These are phyloP conservation scores for Parus major DNA, from an alignment of 2,113 vertebrate species.

Conservation along the genomic window DNA sequence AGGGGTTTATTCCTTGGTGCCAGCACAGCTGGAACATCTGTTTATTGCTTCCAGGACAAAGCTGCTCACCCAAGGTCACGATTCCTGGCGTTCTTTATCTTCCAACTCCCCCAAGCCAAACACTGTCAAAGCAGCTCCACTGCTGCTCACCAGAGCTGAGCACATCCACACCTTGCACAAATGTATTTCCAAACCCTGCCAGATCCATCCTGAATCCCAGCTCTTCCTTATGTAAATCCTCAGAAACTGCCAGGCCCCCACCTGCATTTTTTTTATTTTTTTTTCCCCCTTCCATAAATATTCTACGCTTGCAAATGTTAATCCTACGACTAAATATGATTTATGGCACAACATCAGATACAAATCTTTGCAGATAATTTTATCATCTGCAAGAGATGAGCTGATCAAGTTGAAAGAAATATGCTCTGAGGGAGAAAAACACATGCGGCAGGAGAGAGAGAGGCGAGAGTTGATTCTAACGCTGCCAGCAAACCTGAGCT, in stretches of 20 bases:
- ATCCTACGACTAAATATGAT: conserved; percentile 22
- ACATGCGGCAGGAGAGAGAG: background rate
- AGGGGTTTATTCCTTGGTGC: background rate
- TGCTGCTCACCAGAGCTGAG: background rate
- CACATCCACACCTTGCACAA: background rate
- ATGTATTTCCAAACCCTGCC: background rate
- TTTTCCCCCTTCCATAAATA: background rate
- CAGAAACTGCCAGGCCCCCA: background rate
- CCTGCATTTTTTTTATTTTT: background rate
- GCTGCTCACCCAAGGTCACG: background rate
- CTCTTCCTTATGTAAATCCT: background rate
- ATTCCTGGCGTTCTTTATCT: background rate
- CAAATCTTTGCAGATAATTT: conserved; percentile 46
- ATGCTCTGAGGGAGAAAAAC: background rate
- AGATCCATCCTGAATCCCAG: background rate
- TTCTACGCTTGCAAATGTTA: conserved; percentile 25
- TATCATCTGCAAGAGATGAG: conserved; percentile 49
- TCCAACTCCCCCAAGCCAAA: background rate
- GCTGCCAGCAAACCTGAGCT: conserved; percentile 21
- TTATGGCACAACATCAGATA: conserved; percentile 28
- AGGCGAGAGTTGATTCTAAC: conserved; percentile 9
- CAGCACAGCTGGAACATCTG: background rate
- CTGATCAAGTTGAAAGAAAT: conserved; percentile 38
- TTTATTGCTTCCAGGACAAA: background rate
- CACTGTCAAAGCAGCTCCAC: background rate